Evolutionary conservation across 2,797 vertebrate species (phyloP).

Genomic region (Furcifer pardalis): DNA sequence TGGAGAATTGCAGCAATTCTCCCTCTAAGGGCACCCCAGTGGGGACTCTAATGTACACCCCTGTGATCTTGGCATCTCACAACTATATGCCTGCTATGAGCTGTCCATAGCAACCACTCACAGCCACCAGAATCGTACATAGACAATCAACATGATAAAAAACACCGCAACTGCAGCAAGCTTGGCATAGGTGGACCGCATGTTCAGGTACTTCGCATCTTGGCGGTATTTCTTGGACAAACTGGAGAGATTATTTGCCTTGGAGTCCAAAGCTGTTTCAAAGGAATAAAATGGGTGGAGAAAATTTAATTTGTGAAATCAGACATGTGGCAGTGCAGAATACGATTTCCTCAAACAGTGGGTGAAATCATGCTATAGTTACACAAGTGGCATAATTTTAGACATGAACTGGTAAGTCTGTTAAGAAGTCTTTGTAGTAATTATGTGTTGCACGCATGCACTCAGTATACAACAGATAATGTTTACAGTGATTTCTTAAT

Average conservation of each 20-base stretch:
- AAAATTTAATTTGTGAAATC: slow-evolving; percentile 39
- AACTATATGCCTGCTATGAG: slow-evolving; percentile 64
- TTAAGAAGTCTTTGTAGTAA: too few relatives aligned
- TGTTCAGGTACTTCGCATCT: slow-evolving; percentile 98
- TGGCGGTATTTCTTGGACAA: slow-evolving; percentile 98
- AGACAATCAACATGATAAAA: slow-evolving; percentile 98
- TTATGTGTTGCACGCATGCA: too few relatives aligned
- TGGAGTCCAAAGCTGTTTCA: slow-evolving; percentile 91
- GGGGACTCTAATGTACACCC: slow-evolving; percentile 77
- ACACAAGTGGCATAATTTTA: too few relatives aligned
- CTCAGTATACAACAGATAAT: too few relatives aligned
- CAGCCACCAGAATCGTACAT: slow-evolving; percentile 99
- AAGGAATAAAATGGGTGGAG: slow-evolving; percentile 25
- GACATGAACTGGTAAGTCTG: too few relatives aligned
- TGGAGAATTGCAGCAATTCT: slow-evolving; percentile 51
- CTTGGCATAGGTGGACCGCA: slow-evolving; percentile 98
- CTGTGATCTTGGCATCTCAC: slow-evolving; percentile 71
- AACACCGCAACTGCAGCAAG: slow-evolving; percentile 94
- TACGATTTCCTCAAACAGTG: background rate
- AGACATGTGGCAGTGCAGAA: background rate
- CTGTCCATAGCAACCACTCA: slow-evolving; percentile 77
- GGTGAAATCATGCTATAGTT: background rate
- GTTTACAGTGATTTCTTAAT: too few relatives aligned
- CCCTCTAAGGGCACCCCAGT: slow-evolving; percentile 56
- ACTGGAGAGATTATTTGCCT: slow-evolving; percentile 95